Percentiles rank a stretch among this genome's conserved stretches.
phyloP scores from a whole-genome alignment of 2,113 vertebrate genomes.

The Periophthalmus modestus region DNA sequence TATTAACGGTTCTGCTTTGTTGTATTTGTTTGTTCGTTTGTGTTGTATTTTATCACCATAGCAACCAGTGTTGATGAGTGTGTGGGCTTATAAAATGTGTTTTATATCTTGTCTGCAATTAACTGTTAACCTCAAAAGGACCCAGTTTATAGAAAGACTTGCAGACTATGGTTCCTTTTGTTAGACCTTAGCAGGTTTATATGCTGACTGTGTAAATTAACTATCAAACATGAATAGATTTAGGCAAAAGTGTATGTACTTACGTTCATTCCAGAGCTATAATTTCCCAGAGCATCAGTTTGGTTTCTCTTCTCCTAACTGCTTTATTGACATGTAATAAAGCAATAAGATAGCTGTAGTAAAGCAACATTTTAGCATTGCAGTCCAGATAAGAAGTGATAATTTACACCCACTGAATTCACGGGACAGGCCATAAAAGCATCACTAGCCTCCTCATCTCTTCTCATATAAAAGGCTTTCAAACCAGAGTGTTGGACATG shows the following conservation, averaged over 20 bases:
- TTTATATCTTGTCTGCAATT: background rate
- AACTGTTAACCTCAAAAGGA: background rate
- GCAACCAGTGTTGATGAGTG: constrained; percentile 8
- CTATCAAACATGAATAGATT: background rate
- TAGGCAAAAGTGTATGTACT: background rate
- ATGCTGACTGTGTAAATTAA: background rate
- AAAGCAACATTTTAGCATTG: constrained; percentile 26
- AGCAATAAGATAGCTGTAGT: background rate
- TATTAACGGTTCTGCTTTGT: constrained; percentile 52
- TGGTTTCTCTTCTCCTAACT: constrained; percentile 16
- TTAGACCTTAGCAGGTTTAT: background rate
- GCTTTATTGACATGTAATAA: constrained; percentile 30
- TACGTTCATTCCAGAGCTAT: background rate
- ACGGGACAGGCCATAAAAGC: constrained; percentile 1
- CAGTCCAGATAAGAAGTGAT: constrained; percentile 12
- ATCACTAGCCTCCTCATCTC: constrained; percentile 6
- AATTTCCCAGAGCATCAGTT: background rate
- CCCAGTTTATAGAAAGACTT: constrained; percentile 2
- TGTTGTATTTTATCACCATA: constrained; percentile 31
- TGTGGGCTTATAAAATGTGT: background rate
- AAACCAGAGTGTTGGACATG: background rate
- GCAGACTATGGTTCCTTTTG: background rate
- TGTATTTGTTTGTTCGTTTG: too few relatives aligned
- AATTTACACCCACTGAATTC: constrained; percentile 3
- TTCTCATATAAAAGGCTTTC: background rate